Conservation (phyloP, 1,140 invertebrate genomes). For the Pseudomyrmex dendroicus region DNA sequence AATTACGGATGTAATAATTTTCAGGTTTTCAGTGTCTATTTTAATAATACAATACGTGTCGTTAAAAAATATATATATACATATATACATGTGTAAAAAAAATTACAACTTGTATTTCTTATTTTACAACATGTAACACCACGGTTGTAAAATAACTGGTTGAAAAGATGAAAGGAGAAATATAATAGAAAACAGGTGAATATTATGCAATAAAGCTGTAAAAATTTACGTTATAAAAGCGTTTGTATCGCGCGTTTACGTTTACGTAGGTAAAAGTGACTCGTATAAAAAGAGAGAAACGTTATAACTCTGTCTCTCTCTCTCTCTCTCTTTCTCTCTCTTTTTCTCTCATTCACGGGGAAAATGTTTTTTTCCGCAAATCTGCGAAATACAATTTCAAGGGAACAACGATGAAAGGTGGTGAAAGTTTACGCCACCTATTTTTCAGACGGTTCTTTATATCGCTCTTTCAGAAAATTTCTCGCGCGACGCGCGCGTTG, state of each 20-base stretch:
- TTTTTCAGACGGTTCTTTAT: slow-evolving; percentile 34
- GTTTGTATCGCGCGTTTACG: neutral
- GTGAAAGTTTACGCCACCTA: slow-evolving; percentile 25
- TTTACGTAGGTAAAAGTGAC: slow-evolving; percentile 22
- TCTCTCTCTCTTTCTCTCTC: neutral
- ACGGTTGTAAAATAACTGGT: neutral
- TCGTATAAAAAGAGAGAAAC: slow-evolving; percentile 5
- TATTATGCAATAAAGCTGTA: slow-evolving; percentile 13
- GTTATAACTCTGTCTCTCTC: slow-evolving; percentile 12
- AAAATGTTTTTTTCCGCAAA: slow-evolving; percentile 34
- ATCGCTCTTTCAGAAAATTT: slow-evolving; percentile 33
- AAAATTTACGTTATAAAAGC: slow-evolving; percentile 37
- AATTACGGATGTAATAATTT: neutral
- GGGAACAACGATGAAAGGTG: slow-evolving; percentile 25
- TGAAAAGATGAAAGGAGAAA: slow-evolving; percentile 2
- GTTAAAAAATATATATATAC: neutral
- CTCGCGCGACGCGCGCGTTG: slow-evolving; percentile 3
- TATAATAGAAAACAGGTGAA: slow-evolving; percentile 6
- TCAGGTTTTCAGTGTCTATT: neutral
- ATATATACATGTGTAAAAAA: no score
- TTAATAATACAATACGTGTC: neutral
- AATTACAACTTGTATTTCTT: neutral
- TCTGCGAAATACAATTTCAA: slow-evolving; percentile 46
- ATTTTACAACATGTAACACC: no score
- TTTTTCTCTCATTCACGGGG: neutral